Evolutionary conservation across 2,888 invertebrate species (phyloP).

Genomic region (Caenorhabditis macrosperma): DNA sequence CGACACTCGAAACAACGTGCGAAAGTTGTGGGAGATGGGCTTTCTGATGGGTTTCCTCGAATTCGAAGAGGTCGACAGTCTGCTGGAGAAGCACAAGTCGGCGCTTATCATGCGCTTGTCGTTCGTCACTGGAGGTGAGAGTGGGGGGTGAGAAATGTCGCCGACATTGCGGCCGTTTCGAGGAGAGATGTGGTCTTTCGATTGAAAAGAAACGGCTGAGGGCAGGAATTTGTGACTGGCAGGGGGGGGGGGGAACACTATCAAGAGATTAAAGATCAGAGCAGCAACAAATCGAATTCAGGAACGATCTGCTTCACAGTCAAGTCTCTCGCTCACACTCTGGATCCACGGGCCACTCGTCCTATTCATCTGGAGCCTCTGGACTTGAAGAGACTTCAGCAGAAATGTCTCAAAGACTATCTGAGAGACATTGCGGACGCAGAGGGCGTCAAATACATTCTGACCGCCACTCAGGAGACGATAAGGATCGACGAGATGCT

Average conservation of each 20-base stretch:
- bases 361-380: constrained; percentile 79
- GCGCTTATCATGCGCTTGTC: constrained; percentile 73
- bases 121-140: constrained; percentile 73
- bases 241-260: neutral
- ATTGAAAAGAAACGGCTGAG: too few relatives aligned
- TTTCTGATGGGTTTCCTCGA: constrained; percentile 72
- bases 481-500: constrained; percentile 74
- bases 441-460: constrained; percentile 78
- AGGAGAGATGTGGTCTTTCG: neutral
- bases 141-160: constrained; percentile 32
- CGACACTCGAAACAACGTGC: constrained; percentile 73
- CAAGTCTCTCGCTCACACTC: constrained; percentile 73
- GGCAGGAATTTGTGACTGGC: neutral
- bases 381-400: constrained; percentile 78
- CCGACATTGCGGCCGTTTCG: constrained; percentile 16
- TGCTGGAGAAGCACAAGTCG: constrained; percentile 69
- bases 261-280: neutral
- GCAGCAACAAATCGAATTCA: constrained; percentile 22
- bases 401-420: constrained; percentile 78
- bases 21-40: constrained; percentile 73
- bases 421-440: constrained; percentile 78
- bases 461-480: constrained; percentile 71
- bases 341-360: constrained; percentile 61
- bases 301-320: constrained; percentile 75
- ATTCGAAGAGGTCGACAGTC: constrained; percentile 70